These are phyloP conservation scores for Automeris io DNA, from an alignment of 2,888 invertebrate genomes.

Conservation along the genomic window DNA sequence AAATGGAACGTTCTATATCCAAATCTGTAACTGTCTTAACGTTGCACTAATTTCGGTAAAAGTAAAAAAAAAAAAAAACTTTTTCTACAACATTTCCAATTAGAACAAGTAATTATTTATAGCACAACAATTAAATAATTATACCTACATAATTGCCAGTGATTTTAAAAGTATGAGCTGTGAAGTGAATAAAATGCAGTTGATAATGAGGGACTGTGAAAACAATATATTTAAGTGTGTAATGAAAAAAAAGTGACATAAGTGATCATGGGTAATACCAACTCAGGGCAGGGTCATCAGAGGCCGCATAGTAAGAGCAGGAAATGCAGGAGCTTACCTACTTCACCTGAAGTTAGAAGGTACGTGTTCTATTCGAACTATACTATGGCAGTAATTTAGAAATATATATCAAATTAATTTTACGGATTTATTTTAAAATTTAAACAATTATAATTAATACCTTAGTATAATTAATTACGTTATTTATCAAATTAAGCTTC, in stretches of 20 bases:
- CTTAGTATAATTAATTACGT: no score
- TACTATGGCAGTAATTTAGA: no score
- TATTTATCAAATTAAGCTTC: no score
- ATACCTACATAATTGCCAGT: neutral
- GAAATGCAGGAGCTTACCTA: conserved; percentile 85
- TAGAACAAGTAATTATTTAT: no score
- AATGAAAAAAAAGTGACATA: conserved; percentile 16
- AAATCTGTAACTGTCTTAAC: no score
- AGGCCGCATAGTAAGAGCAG: conserved; percentile 67
- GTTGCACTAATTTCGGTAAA: no score
- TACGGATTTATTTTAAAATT: no score
- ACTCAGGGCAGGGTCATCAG: conserved; percentile 55
- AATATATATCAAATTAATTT: no score
- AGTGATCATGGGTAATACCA: conserved; percentile 62
- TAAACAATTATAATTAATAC: no score
- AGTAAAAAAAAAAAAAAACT: no score
- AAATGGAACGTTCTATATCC: no score
- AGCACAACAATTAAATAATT: neutral
- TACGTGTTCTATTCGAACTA: conserved; percentile 39
- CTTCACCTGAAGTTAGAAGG: conserved; percentile 87
- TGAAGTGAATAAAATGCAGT: conserved; percentile 1
- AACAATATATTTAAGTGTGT: conserved; percentile 10
- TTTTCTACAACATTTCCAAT: neutral
- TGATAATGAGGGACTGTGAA: neutral
- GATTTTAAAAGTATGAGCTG: conserved; percentile 3